These are phyloP conservation scores for Ditylenchus dipsaci DNA, from an alignment of 1,140 invertebrate genomes.

Conservation along the genomic window DNA sequence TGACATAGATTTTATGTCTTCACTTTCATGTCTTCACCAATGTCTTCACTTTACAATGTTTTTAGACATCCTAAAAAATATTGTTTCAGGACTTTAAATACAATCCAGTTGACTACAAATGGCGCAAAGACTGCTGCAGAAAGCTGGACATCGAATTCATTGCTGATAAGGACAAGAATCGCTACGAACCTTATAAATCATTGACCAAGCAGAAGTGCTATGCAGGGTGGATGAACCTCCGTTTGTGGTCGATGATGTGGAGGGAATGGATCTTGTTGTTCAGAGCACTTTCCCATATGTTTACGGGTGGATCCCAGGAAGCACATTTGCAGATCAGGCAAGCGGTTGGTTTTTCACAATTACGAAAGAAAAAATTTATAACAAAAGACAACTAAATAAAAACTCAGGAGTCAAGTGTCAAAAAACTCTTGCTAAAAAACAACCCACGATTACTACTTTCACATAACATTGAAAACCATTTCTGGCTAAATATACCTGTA, in stretches of 20 bases:
- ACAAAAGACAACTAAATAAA: too few relatives aligned
- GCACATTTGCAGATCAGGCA: background rate
- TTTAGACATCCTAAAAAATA: too few relatives aligned
- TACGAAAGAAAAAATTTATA: too few relatives aligned
- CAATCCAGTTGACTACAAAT: background rate
- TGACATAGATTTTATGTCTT: too few relatives aligned
- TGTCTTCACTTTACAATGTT: too few relatives aligned
- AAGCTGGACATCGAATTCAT: background rate
- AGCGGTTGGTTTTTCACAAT: background rate
- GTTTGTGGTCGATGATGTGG: background rate
- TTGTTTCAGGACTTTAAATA: background rate
- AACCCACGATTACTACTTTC: too few relatives aligned
- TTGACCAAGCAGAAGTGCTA: background rate
- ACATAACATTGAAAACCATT: too few relatives aligned
- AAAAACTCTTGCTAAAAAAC: too few relatives aligned
- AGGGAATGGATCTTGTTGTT: background rate
- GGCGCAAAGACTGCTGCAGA: conserved; percentile 1
- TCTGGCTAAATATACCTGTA: too few relatives aligned
- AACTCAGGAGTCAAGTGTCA: too few relatives aligned
- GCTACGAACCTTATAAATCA: background rate
- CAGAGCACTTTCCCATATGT: conserved; percentile 3
- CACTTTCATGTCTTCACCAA: too few relatives aligned
- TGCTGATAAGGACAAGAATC: background rate
- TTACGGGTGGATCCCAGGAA: conserved; percentile 6
- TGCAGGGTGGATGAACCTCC: background rate